phyloP scores from a whole-genome alignment of 2,888 invertebrate genomes.

The Himalopsyche kuldschensis region DNA sequence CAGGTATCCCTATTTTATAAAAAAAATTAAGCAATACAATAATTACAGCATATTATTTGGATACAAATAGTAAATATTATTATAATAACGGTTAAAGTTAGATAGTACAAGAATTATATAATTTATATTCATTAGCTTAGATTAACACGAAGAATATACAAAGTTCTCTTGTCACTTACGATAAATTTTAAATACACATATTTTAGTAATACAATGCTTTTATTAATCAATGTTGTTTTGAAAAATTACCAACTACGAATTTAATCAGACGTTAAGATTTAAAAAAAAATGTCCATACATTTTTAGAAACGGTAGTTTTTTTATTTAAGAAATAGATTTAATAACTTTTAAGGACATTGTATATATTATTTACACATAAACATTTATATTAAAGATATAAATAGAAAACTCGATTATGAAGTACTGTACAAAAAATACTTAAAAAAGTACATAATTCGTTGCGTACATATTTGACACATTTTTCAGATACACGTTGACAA shows the following conservation, averaged over 20 bases:
- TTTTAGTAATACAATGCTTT: background rate
- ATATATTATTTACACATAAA: background rate
- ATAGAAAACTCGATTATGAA: background rate
- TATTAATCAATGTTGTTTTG: background rate
- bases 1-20: background rate
- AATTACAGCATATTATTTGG: slow-evolving; percentile 10
- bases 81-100: background rate
- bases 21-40: background rate
- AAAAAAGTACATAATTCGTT: background rate
- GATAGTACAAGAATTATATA: background rate
- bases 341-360: background rate
- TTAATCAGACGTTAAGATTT: background rate
- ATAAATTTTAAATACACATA: background rate
- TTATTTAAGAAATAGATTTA: background rate
- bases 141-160: background rate
- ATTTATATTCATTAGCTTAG: background rate
- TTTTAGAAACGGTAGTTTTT: background rate
- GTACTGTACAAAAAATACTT: background rate
- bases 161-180: background rate
- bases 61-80: background rate
- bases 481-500: background rate
- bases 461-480: background rate
- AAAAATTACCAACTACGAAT: background rate
- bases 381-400: background rate
- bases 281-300: background rate